Evolutionary conservation across 2,888 invertebrate genomes (phyloP), one percentile per base, ranked within the genome.

Genomic region (Drosophila barbarae): DNA sequence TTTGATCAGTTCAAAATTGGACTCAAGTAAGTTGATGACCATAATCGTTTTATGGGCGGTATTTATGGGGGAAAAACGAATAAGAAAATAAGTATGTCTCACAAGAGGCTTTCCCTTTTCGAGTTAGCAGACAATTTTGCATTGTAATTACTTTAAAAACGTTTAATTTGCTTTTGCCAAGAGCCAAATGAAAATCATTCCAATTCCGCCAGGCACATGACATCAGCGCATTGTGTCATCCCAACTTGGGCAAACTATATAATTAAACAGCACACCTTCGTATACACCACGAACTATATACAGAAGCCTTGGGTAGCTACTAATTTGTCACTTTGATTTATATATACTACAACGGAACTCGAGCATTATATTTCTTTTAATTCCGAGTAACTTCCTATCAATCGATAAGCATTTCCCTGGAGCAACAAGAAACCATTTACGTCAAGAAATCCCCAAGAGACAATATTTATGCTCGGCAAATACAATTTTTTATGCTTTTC

Each of bases 1-100:
- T 73, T 88, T 74, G 88, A 88, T 72, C 88, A 88, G 79, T 84
- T 88, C 38, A 88, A 88, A 80, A 83, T 88, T 71, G 88, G 88
- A 64, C 77, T 88, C 42, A 88, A 88, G 88, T 88, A 86, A 88
- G 88, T 84, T 44, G 39, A 35, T 38, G 51, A 38, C 39, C 13
- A 18, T 53, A 46, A 21, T 13, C 8, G 23, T 7, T 12, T 34
- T 18, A 30, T 32, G 30, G 3, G 10, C 32, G 26, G 12, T 42
- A 32, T 18, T 53, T 44, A 42, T 6, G 28, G 15, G 42, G 15
- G 28, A 28, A 18, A 15, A 10, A 9, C 5, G 9, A 5, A 3
- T 5, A 9, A 9, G 42, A n/a, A 26, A 54, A 54, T 46, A 5
- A 32, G n/a, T 46, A 10, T 18, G 32, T 7, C 15, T 46, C 18